phyloP scores from a whole-genome alignment of 1,140 invertebrate genomes.

The Panagrolaimus sp. region DNA sequence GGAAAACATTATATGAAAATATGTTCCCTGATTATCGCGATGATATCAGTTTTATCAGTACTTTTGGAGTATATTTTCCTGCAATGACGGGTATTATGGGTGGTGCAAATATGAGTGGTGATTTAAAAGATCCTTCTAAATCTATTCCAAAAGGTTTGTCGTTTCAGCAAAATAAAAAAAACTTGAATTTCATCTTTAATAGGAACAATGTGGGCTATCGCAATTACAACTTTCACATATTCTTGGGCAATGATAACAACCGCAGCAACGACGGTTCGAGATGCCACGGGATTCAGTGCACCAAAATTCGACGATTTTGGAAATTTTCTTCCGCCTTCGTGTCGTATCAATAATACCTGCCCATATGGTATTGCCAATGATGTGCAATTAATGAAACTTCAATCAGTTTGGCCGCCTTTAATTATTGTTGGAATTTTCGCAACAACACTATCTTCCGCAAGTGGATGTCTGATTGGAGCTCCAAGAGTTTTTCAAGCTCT shows the following conservation, averaged over 20 bases:
- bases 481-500: slow-evolving; percentile 66
- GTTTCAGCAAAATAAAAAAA: too few relatives aligned
- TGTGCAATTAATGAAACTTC: slow-evolving; percentile 57
- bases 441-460: slow-evolving; percentile 67
- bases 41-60: slow-evolving; percentile 73
- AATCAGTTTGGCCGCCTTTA: slow-evolving; percentile 63
- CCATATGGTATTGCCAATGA: slow-evolving; percentile 45
- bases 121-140: slow-evolving; percentile 67
- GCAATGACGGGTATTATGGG: slow-evolving; percentile 85
- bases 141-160: slow-evolving; percentile 14
- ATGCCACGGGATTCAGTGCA: slow-evolving; percentile 35
- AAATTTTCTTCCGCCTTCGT: slow-evolving; percentile 30
- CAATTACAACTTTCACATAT: slow-evolving; percentile 46
- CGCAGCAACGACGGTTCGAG: slow-evolving; percentile 47
- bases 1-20: slow-evolving; percentile 66
- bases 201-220: slow-evolving; percentile 47
- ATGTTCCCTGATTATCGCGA: slow-evolving; percentile 71
- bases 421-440: slow-evolving; percentile 68
- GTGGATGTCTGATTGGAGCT: slow-evolving; percentile 67
- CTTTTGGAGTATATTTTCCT: slow-evolving; percentile 91
- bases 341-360: slow-evolving; percentile 32
- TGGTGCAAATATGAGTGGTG: slow-evolving; percentile 89
- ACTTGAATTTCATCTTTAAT: too few relatives aligned
- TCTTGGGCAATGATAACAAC: slow-evolving; percentile 43
- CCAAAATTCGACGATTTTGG: slow-evolving; percentile 25